A percentile compares a stretch with the other conserved stretches of the same genome.
Conservation (phyloP, 2,113 vertebrate genomes). For the Neotragus pygmaeus region DNA sequence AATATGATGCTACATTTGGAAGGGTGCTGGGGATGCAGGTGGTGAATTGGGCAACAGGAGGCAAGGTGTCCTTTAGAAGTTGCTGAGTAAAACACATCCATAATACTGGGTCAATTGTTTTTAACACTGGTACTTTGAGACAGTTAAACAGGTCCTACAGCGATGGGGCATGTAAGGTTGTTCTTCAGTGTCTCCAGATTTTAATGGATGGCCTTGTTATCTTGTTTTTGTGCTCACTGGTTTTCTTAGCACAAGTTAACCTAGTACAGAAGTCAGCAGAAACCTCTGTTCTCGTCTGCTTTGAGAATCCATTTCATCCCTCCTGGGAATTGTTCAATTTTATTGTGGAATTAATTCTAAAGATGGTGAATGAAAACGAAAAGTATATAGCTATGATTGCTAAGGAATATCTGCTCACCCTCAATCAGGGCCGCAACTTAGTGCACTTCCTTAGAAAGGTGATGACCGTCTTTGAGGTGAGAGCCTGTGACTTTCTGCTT, state of each 20-base stretch:
- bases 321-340: slow-evolving; percentile 16
- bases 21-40: background rate
- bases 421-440: slow-evolving; percentile 13
- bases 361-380: background rate
- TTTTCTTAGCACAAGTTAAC: slow-evolving; percentile 34
- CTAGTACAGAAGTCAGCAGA: background rate
- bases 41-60: background rate
- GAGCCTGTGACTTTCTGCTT: slow-evolving; percentile 39
- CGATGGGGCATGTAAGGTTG: background rate
- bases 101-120: slow-evolving; percentile 6
- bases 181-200: slow-evolving; percentile 51
- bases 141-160: slow-evolving; percentile 4
- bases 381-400: slow-evolving; percentile 5
- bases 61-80: slow-evolving; percentile 16
- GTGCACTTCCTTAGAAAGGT: slow-evolving; percentile 26
- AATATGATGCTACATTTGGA: background rate
- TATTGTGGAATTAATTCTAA: slow-evolving; percentile 46
- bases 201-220: slow-evolving; percentile 63
- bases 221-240: background rate
- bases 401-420: background rate
- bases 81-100: background rate
- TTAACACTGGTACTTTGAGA: slow-evolving; percentile 11
- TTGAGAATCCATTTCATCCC: background rate
- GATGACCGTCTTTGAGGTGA: slow-evolving; percentile 38
- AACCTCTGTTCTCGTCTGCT: background rate